Percentiles rank a stretch among this genome's conserved stretches.
Evolutionary conservation across 2,797 vertebrate genomes (phyloP).

Genomic region (Sebastolobus altivelis): DNA sequence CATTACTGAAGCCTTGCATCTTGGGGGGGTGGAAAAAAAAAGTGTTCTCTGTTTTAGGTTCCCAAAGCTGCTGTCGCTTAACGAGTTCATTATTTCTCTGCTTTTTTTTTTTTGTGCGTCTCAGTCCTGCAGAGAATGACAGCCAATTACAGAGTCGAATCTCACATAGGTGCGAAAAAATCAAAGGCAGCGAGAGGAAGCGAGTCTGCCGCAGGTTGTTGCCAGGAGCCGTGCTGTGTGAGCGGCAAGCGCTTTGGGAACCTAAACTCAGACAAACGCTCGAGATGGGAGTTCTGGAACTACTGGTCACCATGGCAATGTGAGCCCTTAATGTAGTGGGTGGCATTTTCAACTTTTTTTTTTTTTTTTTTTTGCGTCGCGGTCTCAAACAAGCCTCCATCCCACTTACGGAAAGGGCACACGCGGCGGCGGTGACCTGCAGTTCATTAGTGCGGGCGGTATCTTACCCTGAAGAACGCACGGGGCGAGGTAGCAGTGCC

Average conservation of each 20-base stretch:
- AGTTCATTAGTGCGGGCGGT: slow-evolving; percentile 20
- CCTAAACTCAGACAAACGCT: slow-evolving; percentile 73
- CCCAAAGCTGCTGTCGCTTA: slow-evolving; percentile 66
- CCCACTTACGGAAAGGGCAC: slow-evolving; percentile 44
- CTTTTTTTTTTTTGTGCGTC: slow-evolving; percentile 4
- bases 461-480: slow-evolving; percentile 34
- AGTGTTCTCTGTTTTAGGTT: slow-evolving; percentile 62
- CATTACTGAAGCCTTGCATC: slow-evolving; percentile 84
- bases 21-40: background rate
- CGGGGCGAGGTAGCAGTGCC: slow-evolving; percentile 72
- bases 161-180: slow-evolving; percentile 66
- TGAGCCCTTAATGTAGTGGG: slow-evolving; percentile 67
- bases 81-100: slow-evolving; percentile 66
- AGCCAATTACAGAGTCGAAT: slow-evolving; percentile 68
- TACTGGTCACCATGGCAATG: slow-evolving; percentile 78
- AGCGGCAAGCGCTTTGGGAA: slow-evolving; percentile 65
- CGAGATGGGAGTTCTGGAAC: slow-evolving; percentile 64
- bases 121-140: slow-evolving; percentile 53
- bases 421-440: slow-evolving; percentile 51
- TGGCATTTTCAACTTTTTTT: slow-evolving; percentile 56
- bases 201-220: slow-evolving; percentile 55
- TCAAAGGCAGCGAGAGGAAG: slow-evolving; percentile 42
- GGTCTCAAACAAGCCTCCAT: slow-evolving; percentile 33
- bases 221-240: slow-evolving; percentile 63
- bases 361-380: slow-evolving; percentile 13